These are phyloP conservation scores for Falco punctatus DNA, from an alignment of 2,113 vertebrate species.

Conservation along the genomic window DNA sequence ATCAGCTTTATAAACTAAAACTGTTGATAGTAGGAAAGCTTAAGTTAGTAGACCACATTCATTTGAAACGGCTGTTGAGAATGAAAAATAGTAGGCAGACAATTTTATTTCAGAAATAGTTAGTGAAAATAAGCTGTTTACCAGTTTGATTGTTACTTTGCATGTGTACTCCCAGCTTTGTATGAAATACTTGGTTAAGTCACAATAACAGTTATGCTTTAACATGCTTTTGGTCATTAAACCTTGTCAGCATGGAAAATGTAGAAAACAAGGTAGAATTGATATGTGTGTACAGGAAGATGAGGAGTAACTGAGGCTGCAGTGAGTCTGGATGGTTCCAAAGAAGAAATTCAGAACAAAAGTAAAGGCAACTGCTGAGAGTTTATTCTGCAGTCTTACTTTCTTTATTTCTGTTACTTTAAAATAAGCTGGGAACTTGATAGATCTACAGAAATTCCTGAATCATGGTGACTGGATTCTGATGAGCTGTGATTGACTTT, in stretches of 20 bases:
- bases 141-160: not conserved
- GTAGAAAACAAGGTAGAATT: not conserved
- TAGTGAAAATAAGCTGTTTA: not conserved
- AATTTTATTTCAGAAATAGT: not conserved
- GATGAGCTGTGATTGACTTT: not conserved
- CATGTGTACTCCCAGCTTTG: not conserved
- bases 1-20: not conserved
- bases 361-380: not conserved
- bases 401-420: not conserved
- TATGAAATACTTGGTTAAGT: not conserved
- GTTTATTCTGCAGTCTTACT: not conserved
- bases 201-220: not conserved
- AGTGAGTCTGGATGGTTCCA: not conserved
- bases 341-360: not conserved
- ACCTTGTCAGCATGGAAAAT: not conserved
- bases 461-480: not conserved
- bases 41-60: not conserved
- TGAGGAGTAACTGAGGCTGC: not conserved
- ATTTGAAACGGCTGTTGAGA: not conserved
- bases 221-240: not conserved
- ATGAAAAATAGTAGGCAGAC: not conserved
- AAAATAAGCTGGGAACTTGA: not conserved
- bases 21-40: not conserved
- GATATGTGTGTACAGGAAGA: not conserved
- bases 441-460: not conserved